Percentiles rank a stretch among this genome's conserved stretches.
phyloP scores from a whole-genome alignment of 1,140 invertebrate genomes.

The Tetramorium parvispinum region DNA sequence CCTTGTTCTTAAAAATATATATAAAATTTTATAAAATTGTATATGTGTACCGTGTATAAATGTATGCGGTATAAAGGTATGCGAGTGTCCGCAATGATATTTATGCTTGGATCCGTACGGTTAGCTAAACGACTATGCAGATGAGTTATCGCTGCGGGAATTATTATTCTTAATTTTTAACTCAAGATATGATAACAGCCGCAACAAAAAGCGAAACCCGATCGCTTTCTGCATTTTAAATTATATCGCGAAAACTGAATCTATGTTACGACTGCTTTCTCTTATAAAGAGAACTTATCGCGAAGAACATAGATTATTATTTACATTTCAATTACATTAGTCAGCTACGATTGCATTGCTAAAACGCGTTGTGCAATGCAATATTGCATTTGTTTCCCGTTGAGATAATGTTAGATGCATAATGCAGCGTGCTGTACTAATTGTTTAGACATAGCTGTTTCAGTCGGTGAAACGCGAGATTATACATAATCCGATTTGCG shows the following conservation, averaged over 20 bases:
- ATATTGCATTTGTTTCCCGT: slow-evolving; percentile 14
- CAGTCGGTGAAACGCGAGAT: slow-evolving; percentile 23
- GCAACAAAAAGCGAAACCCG: neutral
- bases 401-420: neutral
- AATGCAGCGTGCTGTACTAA: slow-evolving; percentile 3
- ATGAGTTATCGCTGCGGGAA: neutral
- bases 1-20: neutral
- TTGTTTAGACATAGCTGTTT: slow-evolving; percentile 33
- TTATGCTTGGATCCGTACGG: neutral
- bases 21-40: no score
- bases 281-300: neutral
- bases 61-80: neutral
- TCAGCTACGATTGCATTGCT: neutral
- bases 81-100: neutral
- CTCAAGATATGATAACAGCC: neutral
- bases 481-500: slow-evolving; percentile 39
- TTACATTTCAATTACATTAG: slow-evolving; percentile 15
- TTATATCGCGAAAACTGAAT: neutral
- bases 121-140: no score
- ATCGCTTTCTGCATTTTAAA: neutral
- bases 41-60: no score
- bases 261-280: neutral
- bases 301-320: neutral
- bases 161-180: neutral
- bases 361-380: neutral